A percentile compares a stretch with the other conserved stretches of the same genome.
phyloP scores from a whole-genome alignment of 2,888 invertebrate species.

The Amphipyra tragopoginis region DNA sequence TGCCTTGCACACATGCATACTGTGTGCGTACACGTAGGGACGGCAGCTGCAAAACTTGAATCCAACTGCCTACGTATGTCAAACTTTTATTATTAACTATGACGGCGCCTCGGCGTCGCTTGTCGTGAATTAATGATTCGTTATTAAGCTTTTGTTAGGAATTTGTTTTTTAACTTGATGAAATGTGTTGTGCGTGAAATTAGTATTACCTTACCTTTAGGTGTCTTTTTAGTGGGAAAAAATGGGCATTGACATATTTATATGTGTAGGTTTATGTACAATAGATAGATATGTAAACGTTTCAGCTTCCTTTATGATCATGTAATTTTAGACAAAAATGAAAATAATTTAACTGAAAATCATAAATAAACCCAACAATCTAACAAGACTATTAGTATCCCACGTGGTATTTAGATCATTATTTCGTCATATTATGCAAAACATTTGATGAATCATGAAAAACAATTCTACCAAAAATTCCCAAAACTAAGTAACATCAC shows the following conservation, averaged over 20 bases:
- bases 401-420: too few relatives aligned
- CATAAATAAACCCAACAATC: too few relatives aligned
- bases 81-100: conserved; percentile 79
- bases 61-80: conserved; percentile 76
- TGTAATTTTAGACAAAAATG: too few relatives aligned
- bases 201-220: conserved; percentile 11
- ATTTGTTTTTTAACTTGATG: conserved; percentile 48
- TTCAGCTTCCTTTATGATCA: background rate
- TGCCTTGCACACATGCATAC: conserved; percentile 59
- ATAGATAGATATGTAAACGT: too few relatives aligned
- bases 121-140: conserved; percentile 50
- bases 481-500: too few relatives aligned
- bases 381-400: too few relatives aligned
- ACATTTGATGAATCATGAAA: too few relatives aligned
- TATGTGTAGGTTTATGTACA: background rate
- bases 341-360: too few relatives aligned
- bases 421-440: too few relatives aligned
- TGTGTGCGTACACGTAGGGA: conserved; percentile 68
- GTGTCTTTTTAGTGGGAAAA: background rate
- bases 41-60: conserved; percentile 88
- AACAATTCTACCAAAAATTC: too few relatives aligned
- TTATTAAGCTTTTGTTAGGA: conserved; percentile 41
- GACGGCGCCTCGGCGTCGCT: conserved; percentile 42
- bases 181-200: conserved; percentile 35
- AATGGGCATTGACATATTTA: background rate